These are phyloP conservation scores for Mystacides longicornis DNA, from an alignment of 2,888 invertebrate genomes.

Conservation along the genomic window DNA sequence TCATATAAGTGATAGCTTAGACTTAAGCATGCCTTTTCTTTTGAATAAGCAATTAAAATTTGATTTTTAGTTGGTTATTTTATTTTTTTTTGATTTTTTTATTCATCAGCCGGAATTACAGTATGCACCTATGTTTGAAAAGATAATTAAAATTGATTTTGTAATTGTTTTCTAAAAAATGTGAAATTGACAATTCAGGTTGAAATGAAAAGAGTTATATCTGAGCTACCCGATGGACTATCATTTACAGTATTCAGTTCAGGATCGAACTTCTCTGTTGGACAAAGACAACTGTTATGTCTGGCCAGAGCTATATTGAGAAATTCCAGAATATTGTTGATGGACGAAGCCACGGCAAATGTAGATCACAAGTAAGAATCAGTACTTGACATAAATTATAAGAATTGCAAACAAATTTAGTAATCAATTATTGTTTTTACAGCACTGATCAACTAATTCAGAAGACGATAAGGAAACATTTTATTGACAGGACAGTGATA, in stretches of 20 bases:
- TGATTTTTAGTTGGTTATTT: too few species aligned
- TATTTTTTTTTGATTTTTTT: too few species aligned
- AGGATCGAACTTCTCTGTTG: slow-evolving; percentile 60
- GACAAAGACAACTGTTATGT: slow-evolving; percentile 65
- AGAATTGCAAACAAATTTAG: neutral
- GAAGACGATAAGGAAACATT: slow-evolving; percentile 61
- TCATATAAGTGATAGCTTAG: too few species aligned
- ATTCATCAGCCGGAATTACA: too few species aligned
- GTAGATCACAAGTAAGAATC: slow-evolving; percentile 66
- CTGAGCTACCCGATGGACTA: slow-evolving; percentile 49
- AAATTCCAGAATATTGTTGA: slow-evolving; percentile 60
- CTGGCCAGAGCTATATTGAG: slow-evolving; percentile 63
- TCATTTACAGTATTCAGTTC: slow-evolving; percentile 56
- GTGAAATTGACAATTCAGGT: slow-evolving; percentile 42
- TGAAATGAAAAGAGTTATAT: slow-evolving; percentile 54
- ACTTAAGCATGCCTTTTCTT: too few species aligned
- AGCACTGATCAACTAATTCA: slow-evolving; percentile 73
- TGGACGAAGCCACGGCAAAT: slow-evolving; percentile 86
- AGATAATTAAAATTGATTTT: too few species aligned
- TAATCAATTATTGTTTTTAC: slow-evolving; percentile 20
- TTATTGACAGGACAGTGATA: slow-evolving; percentile 64
- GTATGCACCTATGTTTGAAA: too few species aligned
- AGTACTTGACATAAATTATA: neutral
- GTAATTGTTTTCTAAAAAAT: too few species aligned
- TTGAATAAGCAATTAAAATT: too few species aligned